Percentiles rank a stretch among this genome's conserved stretches.
phyloP scores from a whole-genome alignment of 2,888 invertebrate species.

The Dimorphilus gyrociliatus region DNA sequence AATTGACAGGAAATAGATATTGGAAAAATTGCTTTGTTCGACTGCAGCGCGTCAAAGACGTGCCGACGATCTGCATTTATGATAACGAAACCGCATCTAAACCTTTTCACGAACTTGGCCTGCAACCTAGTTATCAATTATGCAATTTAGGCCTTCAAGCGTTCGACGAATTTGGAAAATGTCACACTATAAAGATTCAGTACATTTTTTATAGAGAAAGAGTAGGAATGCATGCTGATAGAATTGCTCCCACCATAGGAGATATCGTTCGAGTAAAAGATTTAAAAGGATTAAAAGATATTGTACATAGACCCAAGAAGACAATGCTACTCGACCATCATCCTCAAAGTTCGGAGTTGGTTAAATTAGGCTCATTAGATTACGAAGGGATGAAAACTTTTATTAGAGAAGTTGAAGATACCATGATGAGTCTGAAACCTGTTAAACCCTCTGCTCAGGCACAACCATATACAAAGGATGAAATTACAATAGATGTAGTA shows the following conservation, averaged over 20 bases:
- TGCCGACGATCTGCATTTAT: conserved; percentile 57
- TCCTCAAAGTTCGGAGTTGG: conserved; percentile 77
- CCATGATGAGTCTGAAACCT: conserved; percentile 43
- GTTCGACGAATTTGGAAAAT: conserved; percentile 96
- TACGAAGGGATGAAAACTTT: conserved; percentile 82
- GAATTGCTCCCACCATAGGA: conserved; percentile 24
- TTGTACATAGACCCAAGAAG: conserved; percentile 35
- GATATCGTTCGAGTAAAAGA: conserved; percentile 12
- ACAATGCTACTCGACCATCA: conserved; percentile 68
- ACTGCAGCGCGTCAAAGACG: conserved; percentile 55
- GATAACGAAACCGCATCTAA: conserved; percentile 68
- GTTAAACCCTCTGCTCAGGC: background rate
- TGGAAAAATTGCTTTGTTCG: conserved; percentile 93
- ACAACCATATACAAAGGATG: conserved; percentile 32
- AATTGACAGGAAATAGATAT: conserved; percentile 46
- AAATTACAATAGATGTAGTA: conserved; percentile 32
- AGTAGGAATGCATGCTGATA: conserved; percentile 49
- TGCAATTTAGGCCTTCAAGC: conserved; percentile 63
- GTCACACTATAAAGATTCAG: conserved; percentile 90
- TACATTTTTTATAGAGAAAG: conserved; percentile 95
- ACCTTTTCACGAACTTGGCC: conserved; percentile 81
- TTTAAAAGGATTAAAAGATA: conserved; percentile 17
- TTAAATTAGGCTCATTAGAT: conserved; percentile 78
- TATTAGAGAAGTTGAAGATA: conserved; percentile 76
- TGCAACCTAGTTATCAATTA: conserved; percentile 84